Percentiles rank a stretch among this genome's conserved stretches.
Conservation (phyloP, 2,113 vertebrate genomes). For the Corvus hawaiiensis region DNA sequence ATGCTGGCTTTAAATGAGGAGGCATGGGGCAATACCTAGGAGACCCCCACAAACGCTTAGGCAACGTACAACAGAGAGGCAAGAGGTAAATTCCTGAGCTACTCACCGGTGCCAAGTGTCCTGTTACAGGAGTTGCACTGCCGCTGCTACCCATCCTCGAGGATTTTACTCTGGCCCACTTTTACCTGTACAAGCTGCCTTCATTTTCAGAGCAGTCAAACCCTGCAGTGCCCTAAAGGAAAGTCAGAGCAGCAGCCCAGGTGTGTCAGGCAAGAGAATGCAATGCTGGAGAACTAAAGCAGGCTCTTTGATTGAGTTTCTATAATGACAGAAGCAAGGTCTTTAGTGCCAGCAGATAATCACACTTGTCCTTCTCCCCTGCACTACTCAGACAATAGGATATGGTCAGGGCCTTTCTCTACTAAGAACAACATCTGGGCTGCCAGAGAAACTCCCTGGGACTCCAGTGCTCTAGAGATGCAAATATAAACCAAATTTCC, state of each 20-base stretch:
- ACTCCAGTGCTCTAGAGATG: background rate
- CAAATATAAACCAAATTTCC: background rate
- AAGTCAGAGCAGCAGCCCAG: background rate
- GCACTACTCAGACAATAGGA: rapidly evolving
- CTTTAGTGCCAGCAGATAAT: background rate
- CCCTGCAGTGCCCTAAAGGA: background rate
- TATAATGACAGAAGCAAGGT: background rate
- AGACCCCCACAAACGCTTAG: rapidly evolving
- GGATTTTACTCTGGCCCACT: background rate
- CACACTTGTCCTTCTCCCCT: background rate
- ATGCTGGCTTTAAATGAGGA: background rate
- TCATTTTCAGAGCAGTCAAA: background rate
- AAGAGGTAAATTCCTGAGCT: background rate
- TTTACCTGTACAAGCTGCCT: background rate
- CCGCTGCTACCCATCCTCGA: rapidly evolving
- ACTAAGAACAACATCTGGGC: background rate
- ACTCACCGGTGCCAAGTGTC: background rate
- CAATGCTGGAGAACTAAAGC: background rate
- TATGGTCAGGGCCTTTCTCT: background rate
- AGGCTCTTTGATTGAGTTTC: background rate
- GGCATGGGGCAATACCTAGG: background rate
- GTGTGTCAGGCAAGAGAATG: background rate
- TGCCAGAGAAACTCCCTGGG: background rate
- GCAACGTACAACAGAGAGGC: rapidly evolving
- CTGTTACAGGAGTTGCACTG: background rate